These are phyloP conservation scores for Cherax quadricarinatus DNA, from an alignment of 1,140 invertebrate species.

Conservation along the genomic window DNA sequence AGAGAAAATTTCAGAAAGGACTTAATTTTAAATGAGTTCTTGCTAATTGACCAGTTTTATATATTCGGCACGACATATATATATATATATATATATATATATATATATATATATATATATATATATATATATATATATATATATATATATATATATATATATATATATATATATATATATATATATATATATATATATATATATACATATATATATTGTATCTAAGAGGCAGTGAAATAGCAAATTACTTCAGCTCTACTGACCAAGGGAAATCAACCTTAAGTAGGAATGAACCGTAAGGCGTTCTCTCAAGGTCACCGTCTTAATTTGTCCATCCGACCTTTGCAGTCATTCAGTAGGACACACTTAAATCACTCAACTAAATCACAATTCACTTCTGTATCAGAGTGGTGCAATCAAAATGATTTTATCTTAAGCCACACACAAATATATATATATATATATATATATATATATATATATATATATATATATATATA, in stretches of 20 bases:
- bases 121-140: no score
- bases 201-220: no score
- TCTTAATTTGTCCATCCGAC: background rate
- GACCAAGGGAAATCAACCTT: background rate
- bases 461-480: slow-evolving; percentile 5
- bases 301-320: background rate
- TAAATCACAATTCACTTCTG: background rate
- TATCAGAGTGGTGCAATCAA: background rate
- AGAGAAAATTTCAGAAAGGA: no score
- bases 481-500: slow-evolving; percentile 13
- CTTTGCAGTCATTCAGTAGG: background rate
- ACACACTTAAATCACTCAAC: background rate
- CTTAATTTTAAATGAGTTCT: no score
- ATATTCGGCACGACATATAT: no score
- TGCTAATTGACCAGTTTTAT: no score
- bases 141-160: no score
- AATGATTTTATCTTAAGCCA: background rate
- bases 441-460: background rate
- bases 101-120: no score
- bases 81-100: no score
- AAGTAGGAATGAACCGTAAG: background rate
- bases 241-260: background rate
- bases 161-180: no score
- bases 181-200: no score
- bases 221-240: background rate